A percentile compares a stretch with the other conserved stretches of the same genome.
Evolutionary conservation across 92 coral and sea anemone genomes (phyloP).

Genomic region (Galaxea fascicularis): DNA sequence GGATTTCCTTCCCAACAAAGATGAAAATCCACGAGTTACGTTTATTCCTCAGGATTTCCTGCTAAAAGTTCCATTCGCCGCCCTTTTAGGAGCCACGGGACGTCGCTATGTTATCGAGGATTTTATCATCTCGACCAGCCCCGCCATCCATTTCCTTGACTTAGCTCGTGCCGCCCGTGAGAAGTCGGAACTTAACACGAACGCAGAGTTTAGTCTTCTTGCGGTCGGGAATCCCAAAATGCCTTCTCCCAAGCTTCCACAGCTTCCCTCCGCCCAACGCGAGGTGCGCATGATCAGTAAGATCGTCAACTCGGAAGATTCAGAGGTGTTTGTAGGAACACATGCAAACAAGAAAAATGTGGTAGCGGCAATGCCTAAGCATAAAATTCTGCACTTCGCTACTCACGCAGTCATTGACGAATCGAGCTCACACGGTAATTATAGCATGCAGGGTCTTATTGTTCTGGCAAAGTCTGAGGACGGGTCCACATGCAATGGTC

Average conservation of each 20-base stretch:
- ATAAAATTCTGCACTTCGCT: constrained; percentile 67
- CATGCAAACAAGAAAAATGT: constrained; percentile 63
- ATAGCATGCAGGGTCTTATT: constrained; percentile 63
- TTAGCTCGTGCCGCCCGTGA: constrained; percentile 17
- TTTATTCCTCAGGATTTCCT: constrained; percentile 75
- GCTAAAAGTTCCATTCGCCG: constrained; percentile 79
- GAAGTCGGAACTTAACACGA: background rate
- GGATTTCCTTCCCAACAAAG: constrained; percentile 26
- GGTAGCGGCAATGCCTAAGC: constrained; percentile 50
- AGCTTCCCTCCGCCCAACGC: constrained; percentile 58
- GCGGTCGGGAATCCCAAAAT: constrained; percentile 76
- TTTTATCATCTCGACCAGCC: constrained; percentile 67
- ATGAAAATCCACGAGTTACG: constrained; percentile 35
- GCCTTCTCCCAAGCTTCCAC: constrained; percentile 54
- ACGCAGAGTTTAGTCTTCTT: constrained; percentile 54
- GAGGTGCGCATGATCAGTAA: constrained; percentile 70
- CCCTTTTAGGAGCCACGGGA: constrained; percentile 40
- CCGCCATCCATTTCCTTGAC: constrained; percentile 63
- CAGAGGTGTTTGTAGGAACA: constrained; percentile 46
- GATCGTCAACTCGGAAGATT: constrained; percentile 41
- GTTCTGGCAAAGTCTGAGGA: constrained; percentile 57
- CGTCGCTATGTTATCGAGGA: constrained; percentile 49
- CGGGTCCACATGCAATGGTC: constrained; percentile 60
- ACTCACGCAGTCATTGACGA: constrained; percentile 69
- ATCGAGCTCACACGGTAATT: constrained; percentile 65